A percentile compares a stretch with the other conserved stretches of the same genome.
These are phyloP conservation scores for Drosophila bocqueti DNA, from an alignment of 1,140 invertebrate species.

Conservation along the genomic window DNA sequence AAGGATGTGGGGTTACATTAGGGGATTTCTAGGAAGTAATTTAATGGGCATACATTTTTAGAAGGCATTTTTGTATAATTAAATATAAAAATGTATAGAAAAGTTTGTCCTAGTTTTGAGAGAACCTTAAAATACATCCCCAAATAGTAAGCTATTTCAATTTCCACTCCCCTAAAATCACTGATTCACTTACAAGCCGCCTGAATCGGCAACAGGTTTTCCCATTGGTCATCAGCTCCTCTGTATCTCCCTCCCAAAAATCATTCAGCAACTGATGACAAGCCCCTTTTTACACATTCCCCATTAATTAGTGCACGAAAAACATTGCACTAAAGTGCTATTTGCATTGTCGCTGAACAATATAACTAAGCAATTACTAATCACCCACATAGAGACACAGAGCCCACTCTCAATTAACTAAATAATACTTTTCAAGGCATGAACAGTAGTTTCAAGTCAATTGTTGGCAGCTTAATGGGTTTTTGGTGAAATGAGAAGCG, in stretches of 20 bases:
- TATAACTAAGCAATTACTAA: slow-evolving; percentile 8
- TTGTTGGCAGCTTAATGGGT: slow-evolving; percentile 20
- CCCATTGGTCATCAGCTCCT: slow-evolving; percentile 3
- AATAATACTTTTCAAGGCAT: slow-evolving; percentile 8
- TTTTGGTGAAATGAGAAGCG: slow-evolving; percentile 23
- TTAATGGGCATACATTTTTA: background rate
- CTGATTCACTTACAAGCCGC: background rate
- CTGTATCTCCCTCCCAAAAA: background rate
- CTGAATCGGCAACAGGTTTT: slow-evolving; percentile 38
- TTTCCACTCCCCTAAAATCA: background rate
- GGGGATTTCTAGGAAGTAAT: background rate
- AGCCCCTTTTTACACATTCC: slow-evolving; percentile 38
- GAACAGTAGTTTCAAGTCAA: background rate
- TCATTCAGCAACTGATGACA: slow-evolving; percentile 25
- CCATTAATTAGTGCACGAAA: slow-evolving; percentile 35
- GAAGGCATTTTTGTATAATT: background rate
- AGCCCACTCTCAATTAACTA: slow-evolving; percentile 21
- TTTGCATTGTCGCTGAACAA: slow-evolving; percentile 25
- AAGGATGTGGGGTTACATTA: slow-evolving; percentile 2
- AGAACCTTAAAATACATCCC: background rate
- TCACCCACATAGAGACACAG: slow-evolving; percentile 2
- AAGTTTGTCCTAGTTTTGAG: background rate
- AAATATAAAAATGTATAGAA: too few species aligned
- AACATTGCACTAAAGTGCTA: slow-evolving; percentile 30
- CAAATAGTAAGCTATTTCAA: background rate